phyloP scores from a whole-genome alignment of 1,140 invertebrate genomes.

The Acyrthosiphon pisum region DNA sequence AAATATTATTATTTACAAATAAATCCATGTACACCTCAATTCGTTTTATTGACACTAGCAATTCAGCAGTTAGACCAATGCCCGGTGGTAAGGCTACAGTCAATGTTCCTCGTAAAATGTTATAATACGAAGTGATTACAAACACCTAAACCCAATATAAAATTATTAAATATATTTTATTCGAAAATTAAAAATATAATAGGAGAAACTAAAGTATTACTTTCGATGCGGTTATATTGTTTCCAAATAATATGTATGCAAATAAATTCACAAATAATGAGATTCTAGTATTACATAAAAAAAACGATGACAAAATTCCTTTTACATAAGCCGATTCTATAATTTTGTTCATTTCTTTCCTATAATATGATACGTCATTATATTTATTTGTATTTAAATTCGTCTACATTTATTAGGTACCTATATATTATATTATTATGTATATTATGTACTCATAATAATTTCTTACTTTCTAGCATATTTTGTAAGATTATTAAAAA shows the following conservation, averaged over 20 bases:
- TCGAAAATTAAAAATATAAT: neutral
- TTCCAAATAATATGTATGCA: conserved; percentile 74
- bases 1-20: neutral
- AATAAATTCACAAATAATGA: conserved; percentile 80
- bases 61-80: conserved; percentile 68
- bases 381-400: no score
- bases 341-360: neutral
- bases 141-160: conserved; percentile 66
- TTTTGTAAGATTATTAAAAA: conserved; percentile 74
- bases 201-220: conserved; percentile 64
- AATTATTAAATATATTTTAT: neutral
- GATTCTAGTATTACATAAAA: conserved; percentile 69
- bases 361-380: neutral
- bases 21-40: conserved; percentile 62
- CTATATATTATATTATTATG: neutral
- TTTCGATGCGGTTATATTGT: conserved; percentile 76
- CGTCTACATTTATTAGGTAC: neutral
- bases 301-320: conserved; percentile 70
- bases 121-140: conserved; percentile 77
- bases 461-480: conserved; percentile 65
- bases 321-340: neutral
- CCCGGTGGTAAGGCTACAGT: conserved; percentile 77
- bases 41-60: conserved; percentile 72
- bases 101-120: conserved; percentile 74
- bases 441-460: neutral